These are phyloP conservation scores for Drosophila borealis DNA, from an alignment of 2,888 invertebrate genomes.

Conservation along the genomic window DNA sequence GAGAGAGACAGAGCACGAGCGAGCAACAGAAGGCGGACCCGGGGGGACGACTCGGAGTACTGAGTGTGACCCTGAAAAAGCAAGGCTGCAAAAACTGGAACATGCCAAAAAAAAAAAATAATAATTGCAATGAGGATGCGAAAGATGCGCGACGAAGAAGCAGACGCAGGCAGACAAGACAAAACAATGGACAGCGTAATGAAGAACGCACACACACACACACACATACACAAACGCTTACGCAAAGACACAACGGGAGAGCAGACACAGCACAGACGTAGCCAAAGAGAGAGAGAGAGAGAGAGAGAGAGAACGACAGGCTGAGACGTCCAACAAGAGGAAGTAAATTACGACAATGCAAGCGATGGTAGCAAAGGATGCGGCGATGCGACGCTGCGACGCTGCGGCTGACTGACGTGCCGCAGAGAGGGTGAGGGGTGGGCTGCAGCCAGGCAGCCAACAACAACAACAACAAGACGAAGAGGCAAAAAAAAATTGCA, in stretches of 20 bases:
- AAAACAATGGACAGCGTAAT: constrained; percentile 70
- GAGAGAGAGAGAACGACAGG: constrained; percentile 32
- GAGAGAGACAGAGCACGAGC: not conserved
- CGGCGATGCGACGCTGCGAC: constrained; percentile 14
- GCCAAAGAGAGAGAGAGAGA: constrained; percentile 41
- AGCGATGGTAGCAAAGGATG: constrained; percentile 64
- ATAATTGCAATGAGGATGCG: constrained; percentile 58
- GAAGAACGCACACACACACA: constrained; percentile 61
- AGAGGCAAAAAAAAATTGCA: constrained; percentile 44
- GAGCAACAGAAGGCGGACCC: not conserved
- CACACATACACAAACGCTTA: constrained; percentile 10
- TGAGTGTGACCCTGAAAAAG: constrained; percentile 72
- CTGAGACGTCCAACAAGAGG: constrained; percentile 65
- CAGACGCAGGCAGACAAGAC: constrained; percentile 42
- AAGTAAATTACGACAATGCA: constrained; percentile 73
- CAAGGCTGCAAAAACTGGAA: constrained; percentile 72
- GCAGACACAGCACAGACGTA: constrained; percentile 30
- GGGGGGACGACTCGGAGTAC: constrained; percentile 4
- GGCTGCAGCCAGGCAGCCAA: not conserved
- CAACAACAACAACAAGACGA: too few species aligned
- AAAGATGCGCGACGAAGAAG: constrained; percentile 31
- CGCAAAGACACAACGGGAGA: constrained; percentile 44
- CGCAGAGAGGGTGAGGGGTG: constrained; percentile 39
- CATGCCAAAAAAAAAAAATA: constrained; percentile 43
- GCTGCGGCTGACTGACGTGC: constrained; percentile 46